phyloP scores from a whole-genome alignment of 2,888 invertebrate species.

The Dasysyrphus tricinctus region DNA sequence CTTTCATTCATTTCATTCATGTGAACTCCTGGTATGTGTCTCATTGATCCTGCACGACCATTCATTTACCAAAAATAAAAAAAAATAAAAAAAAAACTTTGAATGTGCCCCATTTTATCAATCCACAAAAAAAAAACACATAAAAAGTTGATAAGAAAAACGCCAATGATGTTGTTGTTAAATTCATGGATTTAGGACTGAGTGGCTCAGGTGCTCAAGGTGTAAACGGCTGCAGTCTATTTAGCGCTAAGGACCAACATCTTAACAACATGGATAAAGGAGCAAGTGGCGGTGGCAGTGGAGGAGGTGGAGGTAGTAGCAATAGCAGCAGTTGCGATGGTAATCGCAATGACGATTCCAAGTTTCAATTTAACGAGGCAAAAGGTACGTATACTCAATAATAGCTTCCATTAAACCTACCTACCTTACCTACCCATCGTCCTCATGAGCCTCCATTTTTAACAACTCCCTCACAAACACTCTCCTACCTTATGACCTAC shows the following conservation, averaged over 20 bases:
- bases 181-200: constrained; percentile 80
- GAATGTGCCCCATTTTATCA: constrained; percentile 52
- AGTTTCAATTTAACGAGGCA: constrained; percentile 79
- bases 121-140: constrained; percentile 42
- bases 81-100: constrained; percentile 41
- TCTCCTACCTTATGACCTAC: not conserved
- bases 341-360: constrained; percentile 80
- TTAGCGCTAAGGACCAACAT: constrained; percentile 69
- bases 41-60: constrained; percentile 73
- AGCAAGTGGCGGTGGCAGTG: constrained; percentile 22
- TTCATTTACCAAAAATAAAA: constrained; percentile 51
- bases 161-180: constrained; percentile 81
- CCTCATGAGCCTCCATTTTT: not conserved
- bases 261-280: constrained; percentile 66
- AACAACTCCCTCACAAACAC: not conserved
- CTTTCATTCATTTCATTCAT: constrained; percentile 64
- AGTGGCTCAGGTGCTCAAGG: constrained; percentile 72
- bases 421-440: not conserved
- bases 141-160: constrained; percentile 80
- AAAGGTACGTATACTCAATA: constrained; percentile 72
- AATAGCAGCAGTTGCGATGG: constrained; percentile 79
- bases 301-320: constrained; percentile 50
- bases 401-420: constrained; percentile 14
- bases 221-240: constrained; percentile 72
- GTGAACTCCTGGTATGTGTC: constrained; percentile 64